Evolutionary conservation across 1,140 invertebrate genomes (phyloP).

Genomic region (Drosophila pseudoobscura): DNA sequence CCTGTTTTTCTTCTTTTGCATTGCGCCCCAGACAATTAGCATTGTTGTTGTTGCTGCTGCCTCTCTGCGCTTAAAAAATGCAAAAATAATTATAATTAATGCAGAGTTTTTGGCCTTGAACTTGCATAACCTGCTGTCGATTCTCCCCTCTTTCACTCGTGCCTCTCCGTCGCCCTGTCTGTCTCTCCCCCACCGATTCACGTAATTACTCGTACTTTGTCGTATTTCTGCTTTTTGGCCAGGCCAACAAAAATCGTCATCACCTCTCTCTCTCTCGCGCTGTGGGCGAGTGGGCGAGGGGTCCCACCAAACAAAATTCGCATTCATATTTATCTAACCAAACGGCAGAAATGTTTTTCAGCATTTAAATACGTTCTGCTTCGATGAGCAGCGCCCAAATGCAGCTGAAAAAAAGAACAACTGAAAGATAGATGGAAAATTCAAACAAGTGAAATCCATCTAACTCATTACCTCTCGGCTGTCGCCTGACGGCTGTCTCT

Average conservation of each 20-base stretch:
- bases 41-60: conserved; percentile 31
- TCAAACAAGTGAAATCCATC: conserved; percentile 32
- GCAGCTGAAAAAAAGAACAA: conserved; percentile 51
- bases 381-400: conserved; percentile 48
- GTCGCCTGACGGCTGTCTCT: neutral
- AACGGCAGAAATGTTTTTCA: conserved; percentile 24
- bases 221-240: conserved; percentile 50
- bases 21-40: conserved; percentile 62
- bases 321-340: conserved; percentile 57
- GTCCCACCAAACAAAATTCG: conserved; percentile 32
- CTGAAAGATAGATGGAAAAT: conserved; percentile 27
- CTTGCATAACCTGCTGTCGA: conserved; percentile 70
- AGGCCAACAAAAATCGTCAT: conserved; percentile 55
- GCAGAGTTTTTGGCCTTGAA: conserved; percentile 78
- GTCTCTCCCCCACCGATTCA: conserved; percentile 23
- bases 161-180: neutral
- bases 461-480: conserved; percentile 4
- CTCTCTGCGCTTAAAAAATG: conserved; percentile 70
- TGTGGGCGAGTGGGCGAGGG: conserved; percentile 43
- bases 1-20: conserved; percentile 78
- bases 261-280: conserved; percentile 13
- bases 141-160: too few relatives aligned
- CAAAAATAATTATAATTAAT: conserved; percentile 81
- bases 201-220: conserved; percentile 63
- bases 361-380: conserved; percentile 63